Evolutionary conservation across 2,888 invertebrate species (phyloP).

Genomic region (Muschampia plurimacula): DNA sequence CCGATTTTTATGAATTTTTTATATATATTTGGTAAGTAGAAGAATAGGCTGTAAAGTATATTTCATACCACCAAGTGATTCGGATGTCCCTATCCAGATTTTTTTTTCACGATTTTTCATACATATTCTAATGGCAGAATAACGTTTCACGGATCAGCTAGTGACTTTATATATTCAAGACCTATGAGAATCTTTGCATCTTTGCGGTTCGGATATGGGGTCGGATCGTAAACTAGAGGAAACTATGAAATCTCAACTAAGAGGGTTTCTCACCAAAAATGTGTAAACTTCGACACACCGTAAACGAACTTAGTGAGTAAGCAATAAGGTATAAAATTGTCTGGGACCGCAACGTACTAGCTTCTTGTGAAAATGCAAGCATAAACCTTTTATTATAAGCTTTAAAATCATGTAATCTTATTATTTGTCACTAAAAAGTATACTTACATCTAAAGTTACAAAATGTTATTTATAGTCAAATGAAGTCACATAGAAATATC

Average conservation of each 20-base stretch:
- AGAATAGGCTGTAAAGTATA: no score
- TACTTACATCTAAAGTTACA: background rate
- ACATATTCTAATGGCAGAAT: no score
- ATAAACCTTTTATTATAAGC: background rate
- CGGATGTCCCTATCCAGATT: no score
- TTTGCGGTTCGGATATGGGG: background rate
- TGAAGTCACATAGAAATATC: background rate
- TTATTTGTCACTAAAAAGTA: background rate
- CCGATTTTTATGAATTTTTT: no score
- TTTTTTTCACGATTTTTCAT: no score
- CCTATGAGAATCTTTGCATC: background rate
- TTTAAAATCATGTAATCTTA: background rate
- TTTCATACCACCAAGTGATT: no score
- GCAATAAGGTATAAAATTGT: background rate
- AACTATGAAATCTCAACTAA: background rate
- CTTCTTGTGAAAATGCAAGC: slow-evolving; percentile 4
- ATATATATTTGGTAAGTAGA: no score
- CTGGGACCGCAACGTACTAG: background rate
- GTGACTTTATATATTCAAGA: background rate
- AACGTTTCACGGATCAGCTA: no score
- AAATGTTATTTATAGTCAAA: background rate
- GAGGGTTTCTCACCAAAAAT: background rate
- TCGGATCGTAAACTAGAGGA: background rate
- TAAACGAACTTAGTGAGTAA: background rate
- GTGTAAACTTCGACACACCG: background rate